Evolutionary conservation across 2,888 invertebrate species (phyloP).

Genomic region (Macrosiphum euphorbiae): DNA sequence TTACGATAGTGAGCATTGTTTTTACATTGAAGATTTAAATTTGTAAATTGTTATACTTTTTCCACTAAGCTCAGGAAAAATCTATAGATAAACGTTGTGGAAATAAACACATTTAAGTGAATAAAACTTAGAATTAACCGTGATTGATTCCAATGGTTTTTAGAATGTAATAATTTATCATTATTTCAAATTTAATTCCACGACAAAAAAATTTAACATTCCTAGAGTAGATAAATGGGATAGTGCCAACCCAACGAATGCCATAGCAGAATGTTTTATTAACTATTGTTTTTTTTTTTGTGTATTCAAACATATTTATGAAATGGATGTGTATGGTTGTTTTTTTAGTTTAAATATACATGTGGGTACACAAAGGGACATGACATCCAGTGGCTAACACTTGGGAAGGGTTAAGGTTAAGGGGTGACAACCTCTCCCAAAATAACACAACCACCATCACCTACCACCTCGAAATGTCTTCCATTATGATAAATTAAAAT

Average conservation of each 20-base stretch:
- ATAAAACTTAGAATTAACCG: too few species aligned
- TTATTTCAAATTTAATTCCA: neutral
- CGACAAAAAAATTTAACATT: neutral
- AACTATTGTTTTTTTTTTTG: neutral
- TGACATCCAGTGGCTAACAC: neutral
- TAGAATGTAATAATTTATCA: neutral
- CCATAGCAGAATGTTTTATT: neutral
- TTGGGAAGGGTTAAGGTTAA: neutral
- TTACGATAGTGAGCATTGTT: neutral
- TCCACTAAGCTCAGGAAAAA: neutral
- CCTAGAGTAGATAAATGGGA: neutral
- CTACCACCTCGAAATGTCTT: neutral
- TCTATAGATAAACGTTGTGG: neutral
- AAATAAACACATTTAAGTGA: constrained; percentile 12
- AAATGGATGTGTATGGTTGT: neutral
- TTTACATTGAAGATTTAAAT: neutral
- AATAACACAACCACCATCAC: too few species aligned
- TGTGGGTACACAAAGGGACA: neutral
- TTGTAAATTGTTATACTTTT: neutral
- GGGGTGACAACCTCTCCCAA: neutral
- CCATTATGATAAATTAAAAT: neutral
- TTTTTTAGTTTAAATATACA: neutral
- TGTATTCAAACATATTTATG: neutral
- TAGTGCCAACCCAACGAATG: neutral
- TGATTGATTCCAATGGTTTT: neutral